phyloP scores from a whole-genome alignment of 2,797 vertebrate genomes.

The Ctenopoma multispine region DNA sequence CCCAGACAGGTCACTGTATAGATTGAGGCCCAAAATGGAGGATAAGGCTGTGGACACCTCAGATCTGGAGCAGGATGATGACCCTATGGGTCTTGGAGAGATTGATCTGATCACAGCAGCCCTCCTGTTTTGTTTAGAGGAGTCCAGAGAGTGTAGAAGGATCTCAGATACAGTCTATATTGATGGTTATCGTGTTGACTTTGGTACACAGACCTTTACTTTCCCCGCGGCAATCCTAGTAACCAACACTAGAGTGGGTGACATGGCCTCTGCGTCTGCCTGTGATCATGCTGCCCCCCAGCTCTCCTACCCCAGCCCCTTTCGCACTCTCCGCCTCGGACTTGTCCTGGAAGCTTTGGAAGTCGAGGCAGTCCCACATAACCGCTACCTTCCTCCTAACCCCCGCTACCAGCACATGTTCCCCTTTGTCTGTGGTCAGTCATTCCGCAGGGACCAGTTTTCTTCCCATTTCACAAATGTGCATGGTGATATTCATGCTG shows the following conservation, averaged over 20 bases:
- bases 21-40: slow-evolving; percentile 85
- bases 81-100: slow-evolving; percentile 95
- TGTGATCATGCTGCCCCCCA: slow-evolving; percentile 97
- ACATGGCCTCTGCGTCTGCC: slow-evolving; percentile 96
- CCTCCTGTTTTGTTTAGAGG: slow-evolving; percentile 94
- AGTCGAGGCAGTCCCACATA: slow-evolving; percentile 78
- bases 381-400: slow-evolving; percentile 87
- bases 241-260: slow-evolving; percentile 96
- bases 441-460: slow-evolving; percentile 97
- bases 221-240: slow-evolving; percentile 95
- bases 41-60: slow-evolving; percentile 96
- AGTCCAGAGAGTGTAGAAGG: slow-evolving; percentile 92
- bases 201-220: slow-evolving; percentile 97
- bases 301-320: slow-evolving; percentile 95
- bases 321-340: slow-evolving; percentile 94
- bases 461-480: slow-evolving; percentile 97
- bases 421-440: slow-evolving; percentile 96
- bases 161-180: slow-evolving; percentile 93
- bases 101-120: slow-evolving; percentile 97
- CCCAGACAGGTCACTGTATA: slow-evolving; percentile 75
- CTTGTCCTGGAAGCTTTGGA: slow-evolving; percentile 90
- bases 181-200: slow-evolving; percentile 90
- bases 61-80: slow-evolving; percentile 92
- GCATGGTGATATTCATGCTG: slow-evolving; percentile 97
- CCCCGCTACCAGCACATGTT: slow-evolving; percentile 93